Evolutionary conservation across 2,888 invertebrate genomes (phyloP).

Genomic region (Pasiphila rectangulata): DNA sequence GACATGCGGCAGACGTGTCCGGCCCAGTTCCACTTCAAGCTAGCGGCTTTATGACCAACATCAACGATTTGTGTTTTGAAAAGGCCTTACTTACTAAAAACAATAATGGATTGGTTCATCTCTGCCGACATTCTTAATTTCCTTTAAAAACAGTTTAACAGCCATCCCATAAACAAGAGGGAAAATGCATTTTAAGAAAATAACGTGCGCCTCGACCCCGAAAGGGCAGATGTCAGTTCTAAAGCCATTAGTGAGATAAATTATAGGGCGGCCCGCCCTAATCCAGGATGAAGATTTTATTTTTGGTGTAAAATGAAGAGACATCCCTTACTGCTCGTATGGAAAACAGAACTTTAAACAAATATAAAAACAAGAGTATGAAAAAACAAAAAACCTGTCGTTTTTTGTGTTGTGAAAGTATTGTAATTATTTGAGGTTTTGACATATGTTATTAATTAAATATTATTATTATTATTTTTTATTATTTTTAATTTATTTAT

Average conservation of each 20-base stretch:
- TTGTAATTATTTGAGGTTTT: too few species aligned
- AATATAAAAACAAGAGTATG: not conserved
- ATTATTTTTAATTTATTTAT: too few species aligned
- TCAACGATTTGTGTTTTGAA: too few species aligned
- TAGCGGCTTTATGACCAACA: too few species aligned
- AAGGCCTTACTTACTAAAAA: too few species aligned
- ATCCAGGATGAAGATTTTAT: conserved; percentile 72
- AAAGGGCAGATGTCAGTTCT: conserved; percentile 72
- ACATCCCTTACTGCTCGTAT: conserved; percentile 50
- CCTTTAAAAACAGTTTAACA: conserved; percentile 31
- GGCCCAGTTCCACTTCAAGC: too few species aligned
- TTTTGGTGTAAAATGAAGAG: conserved; percentile 72
- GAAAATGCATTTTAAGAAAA: conserved; percentile 44
- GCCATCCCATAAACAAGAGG: conserved; percentile 32
- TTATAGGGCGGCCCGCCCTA: conserved; percentile 54
- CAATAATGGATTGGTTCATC: too few species aligned
- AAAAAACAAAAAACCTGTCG: too few species aligned
- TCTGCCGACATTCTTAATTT: conserved; percentile 1
- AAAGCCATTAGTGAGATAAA: conserved; percentile 73
- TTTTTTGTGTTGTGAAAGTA: too few species aligned
- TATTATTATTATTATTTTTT: too few species aligned
- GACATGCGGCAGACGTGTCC: too few species aligned
- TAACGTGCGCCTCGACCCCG: conserved; percentile 46
- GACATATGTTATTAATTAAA: too few species aligned
- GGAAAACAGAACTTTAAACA: not conserved